These are phyloP conservation scores for Oreochromis niloticus DNA, from an alignment of 2,113 vertebrate genomes.

Conservation along the genomic window DNA sequence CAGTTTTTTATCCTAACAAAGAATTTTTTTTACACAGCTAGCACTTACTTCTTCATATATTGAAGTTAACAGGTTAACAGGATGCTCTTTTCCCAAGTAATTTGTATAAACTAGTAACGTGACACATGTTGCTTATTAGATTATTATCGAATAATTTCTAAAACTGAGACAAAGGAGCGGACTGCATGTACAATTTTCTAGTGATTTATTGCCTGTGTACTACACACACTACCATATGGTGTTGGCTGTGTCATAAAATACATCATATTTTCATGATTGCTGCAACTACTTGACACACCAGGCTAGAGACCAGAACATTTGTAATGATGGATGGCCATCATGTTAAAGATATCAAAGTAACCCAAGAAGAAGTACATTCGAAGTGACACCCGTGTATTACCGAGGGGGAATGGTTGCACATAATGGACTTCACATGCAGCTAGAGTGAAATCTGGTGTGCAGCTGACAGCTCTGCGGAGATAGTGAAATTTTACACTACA, in stretches of 20 bases:
- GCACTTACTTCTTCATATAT: neutral
- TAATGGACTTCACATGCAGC: constrained; percentile 62
- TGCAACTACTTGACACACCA: constrained; percentile 33
- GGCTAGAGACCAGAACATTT: constrained; percentile 34
- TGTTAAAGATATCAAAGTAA: constrained; percentile 45
- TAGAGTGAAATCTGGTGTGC: constrained; percentile 40
- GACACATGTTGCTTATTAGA: neutral
- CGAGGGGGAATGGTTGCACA: constrained; percentile 33
- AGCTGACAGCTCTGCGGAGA: constrained; percentile 48
- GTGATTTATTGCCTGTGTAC: neutral
- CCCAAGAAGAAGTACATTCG: constrained; percentile 48
- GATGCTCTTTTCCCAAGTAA: neutral
- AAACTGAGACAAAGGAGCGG: neutral
- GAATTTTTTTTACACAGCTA: neutral
- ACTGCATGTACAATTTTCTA: too few species aligned
- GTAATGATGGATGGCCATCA: constrained; percentile 57
- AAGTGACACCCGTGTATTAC: constrained; percentile 54
- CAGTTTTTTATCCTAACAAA: neutral
- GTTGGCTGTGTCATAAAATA: neutral
- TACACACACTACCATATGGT: neutral
- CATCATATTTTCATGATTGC: constrained; percentile 22
- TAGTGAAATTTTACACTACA: constrained; percentile 21
- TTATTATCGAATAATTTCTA: neutral
- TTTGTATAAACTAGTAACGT: neutral
- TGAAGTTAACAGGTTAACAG: neutral